Conservation (phyloP, 2,888 invertebrate genomes). For the Tridacna crocea region DNA sequence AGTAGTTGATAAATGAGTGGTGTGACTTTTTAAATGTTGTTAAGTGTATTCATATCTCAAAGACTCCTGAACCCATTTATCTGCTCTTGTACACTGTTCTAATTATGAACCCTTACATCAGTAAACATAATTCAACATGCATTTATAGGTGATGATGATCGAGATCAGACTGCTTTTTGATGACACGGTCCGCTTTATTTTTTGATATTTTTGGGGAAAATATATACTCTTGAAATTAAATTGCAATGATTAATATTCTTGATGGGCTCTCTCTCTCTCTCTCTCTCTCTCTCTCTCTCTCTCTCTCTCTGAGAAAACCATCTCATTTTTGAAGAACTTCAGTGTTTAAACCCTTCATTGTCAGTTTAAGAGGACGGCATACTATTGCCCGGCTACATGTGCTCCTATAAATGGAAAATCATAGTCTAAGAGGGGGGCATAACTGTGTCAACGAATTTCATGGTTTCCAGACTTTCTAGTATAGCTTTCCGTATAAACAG, state of each 20-base stretch:
- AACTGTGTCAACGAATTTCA: not conserved
- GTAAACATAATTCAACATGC: not conserved
- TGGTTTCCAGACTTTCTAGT: not conserved
- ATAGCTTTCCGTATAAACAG: not conserved
- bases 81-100: too few relatives aligned
- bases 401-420: not conserved
- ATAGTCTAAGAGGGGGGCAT: not conserved
- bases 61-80: too few relatives aligned
- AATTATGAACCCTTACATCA: conserved; percentile 84
- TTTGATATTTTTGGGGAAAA: too few relatives aligned
- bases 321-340: not conserved
- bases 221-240: too few relatives aligned
- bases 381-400: not conserved
- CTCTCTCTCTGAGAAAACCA: not conserved
- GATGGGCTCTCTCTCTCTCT: too few relatives aligned
- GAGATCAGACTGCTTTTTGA: too few relatives aligned
- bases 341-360: not conserved
- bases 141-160: not conserved
- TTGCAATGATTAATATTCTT: conserved; percentile 20
- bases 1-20: too few relatives aligned
- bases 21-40: too few relatives aligned
- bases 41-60: too few relatives aligned
- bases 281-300: conserved; percentile 5
- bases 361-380: not conserved
- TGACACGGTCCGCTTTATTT: too few relatives aligned